Evolutionary conservation across 92 coral and sea anemone species (phyloP), one percentile per base, ranked within the genome.

Genomic region (Actinernus sp.): DNA sequence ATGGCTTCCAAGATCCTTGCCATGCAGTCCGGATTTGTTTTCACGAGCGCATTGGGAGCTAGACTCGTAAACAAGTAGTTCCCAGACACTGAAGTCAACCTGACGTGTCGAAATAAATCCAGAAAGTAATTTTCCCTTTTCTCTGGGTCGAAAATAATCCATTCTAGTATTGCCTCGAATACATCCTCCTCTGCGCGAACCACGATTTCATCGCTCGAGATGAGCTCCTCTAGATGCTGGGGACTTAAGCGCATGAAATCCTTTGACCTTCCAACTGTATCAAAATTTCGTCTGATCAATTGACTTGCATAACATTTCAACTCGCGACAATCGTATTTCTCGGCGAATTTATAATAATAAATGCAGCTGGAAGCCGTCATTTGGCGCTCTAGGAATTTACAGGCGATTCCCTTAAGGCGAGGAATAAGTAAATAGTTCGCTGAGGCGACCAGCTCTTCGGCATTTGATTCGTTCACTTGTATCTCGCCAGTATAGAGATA

Each of bases 401-500:
- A 76, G 19, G 97, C 94, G 9, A 79, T 45, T 49, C 57, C 61
- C 39, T 93, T 93, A 12, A 93, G 81, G 33, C 79, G 87, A 1
- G 90, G 84, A 5, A 87, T 78, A n/a, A 83, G 79, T 48, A 86
- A 69, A 66, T 86, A 93, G 38, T 93, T 85, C 2, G 97, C 98
- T 3, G 93, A 61, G 6, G 82, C 81, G 31, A 93, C 71, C 19
- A 93, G 58, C 24, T 85, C 93, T 68, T 90, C 97, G 6, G 93
- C 98, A 39, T 93, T 93, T 7, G 82, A 40, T 3, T 79, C 76
- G 22, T 58, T 76, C 26, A 90, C 65, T 22, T 82, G 56, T 0
- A 86, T 79, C 43, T 86, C 77, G 24, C 97, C 93, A 0, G 94
- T 93, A 79, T 93, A 93, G 2, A 93, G 58, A 51, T 90, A 93